Base-by-base conservation (phyloP, 1,140 invertebrate species). In the Dermatophagoides farinae region DNA sequence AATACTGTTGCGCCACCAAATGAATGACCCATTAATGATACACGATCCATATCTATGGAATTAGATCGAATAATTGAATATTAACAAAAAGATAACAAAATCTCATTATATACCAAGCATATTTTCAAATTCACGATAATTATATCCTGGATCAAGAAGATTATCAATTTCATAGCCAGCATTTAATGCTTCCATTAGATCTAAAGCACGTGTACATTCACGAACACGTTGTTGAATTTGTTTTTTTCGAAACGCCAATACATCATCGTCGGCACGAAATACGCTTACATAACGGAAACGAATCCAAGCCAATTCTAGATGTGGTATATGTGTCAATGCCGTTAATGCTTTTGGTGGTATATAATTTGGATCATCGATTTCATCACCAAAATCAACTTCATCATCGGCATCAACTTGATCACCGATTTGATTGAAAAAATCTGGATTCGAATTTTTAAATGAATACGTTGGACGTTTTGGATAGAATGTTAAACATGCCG, bases 1-100 rank as follows among this genome's bases (percentile, higher is more conserved):
- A 83, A 66, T 38, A 76, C 72, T 4, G 81, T 79, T 12, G 79
- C 76, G 11, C 76, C 81, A 11, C 82, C 82, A 72, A 83, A 82
- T 1, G 80, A 82, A 71, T 82, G 81, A 0, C 82, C 82, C 55
- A 76, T 75, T 37, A 82, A 71, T 0, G 74, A 70, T 4, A 77
- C 71, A 61, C 70, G 69, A 8, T 71, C 67, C 16, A 80, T 50
- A 67, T 83, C 78, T 53, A 31, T 31, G 2, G 31, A 31, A 4
- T 31, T 31, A 8, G 8, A 4, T 31, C 8, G 31, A 31, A 31
- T 31, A 31, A 31, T 4, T 31, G 2, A 31, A 4, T 4, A 31
- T 31, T 2, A 31, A 31, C 31, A 31, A 4, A 31, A 31, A 4
- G 31, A 31, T 31, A 31, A 31, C 8, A 2, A 31, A 4, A 4